Evolutionary conservation across 2,113 vertebrate species (phyloP).

Genomic region (Erpornis zantholeuca): DNA sequence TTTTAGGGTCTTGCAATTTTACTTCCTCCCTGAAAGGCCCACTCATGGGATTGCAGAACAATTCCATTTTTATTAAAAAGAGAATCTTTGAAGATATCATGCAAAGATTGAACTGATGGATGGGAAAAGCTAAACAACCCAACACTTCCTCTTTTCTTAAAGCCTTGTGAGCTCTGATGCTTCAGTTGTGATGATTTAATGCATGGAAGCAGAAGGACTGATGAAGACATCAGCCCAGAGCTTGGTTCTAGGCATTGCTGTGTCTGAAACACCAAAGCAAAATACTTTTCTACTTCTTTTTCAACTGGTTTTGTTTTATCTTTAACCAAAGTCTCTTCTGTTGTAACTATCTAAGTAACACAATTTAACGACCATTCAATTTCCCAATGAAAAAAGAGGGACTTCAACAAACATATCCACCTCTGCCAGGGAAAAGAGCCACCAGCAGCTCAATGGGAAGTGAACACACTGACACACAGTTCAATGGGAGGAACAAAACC

Average conservation of each 20-base stretch:
- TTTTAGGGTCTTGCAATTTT: background rate
- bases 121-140: background rate
- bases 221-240: background rate
- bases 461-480: background rate
- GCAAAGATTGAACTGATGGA: background rate
- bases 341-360: background rate
- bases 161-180: background rate
- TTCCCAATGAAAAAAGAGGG: background rate
- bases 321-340: background rate
- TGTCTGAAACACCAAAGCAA: background rate
- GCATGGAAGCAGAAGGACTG: background rate
- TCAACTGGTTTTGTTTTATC: background rate
- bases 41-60: background rate
- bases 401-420: background rate
- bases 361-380: background rate
- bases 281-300: background rate
- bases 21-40: background rate
- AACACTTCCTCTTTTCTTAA: background rate
- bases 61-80: conserved; percentile 9
- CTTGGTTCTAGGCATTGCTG: background rate
- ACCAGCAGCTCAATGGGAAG: background rate
- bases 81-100: background rate
- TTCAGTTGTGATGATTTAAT: background rate
- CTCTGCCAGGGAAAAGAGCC: background rate
- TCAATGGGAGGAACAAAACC: background rate